Conservation (phyloP, 2,797 vertebrate species). For the Hippocampus kuda region DNA sequence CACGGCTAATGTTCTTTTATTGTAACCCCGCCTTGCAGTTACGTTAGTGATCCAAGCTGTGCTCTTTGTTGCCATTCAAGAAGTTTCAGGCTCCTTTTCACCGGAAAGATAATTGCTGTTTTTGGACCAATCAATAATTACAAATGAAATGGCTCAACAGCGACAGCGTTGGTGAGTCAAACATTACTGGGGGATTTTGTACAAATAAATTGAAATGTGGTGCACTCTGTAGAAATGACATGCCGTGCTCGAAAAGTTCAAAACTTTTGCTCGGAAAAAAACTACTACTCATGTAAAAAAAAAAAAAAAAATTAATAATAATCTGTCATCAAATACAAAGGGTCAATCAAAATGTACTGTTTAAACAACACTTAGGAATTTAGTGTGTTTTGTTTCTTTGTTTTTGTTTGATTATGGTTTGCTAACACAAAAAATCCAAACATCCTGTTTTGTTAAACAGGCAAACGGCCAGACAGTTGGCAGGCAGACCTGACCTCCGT, state of each 20-base stretch:
- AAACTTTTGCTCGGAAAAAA: not conserved
- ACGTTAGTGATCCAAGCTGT: not conserved
- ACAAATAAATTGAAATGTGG: not conserved
- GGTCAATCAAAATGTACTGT: not conserved
- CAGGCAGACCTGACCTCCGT: not conserved
- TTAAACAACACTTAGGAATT: not conserved
- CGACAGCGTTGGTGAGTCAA: not conserved
- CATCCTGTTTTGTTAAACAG: not conserved
- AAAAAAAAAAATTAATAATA: not conserved
- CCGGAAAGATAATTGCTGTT: not conserved
- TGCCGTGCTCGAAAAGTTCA: no score
- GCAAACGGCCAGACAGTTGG: not conserved
- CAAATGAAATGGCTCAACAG: not conserved
- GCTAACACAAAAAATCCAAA: not conserved
- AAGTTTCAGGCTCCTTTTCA: not conserved
- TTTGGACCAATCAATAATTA: not conserved
- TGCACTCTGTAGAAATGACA: no score
- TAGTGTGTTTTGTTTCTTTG: not conserved
- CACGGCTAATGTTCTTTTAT: slow-evolving; percentile 24
- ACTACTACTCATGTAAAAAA: not conserved
- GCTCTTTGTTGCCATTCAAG: not conserved
- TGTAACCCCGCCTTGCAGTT: not conserved
- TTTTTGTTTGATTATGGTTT: not conserved
- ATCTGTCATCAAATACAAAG: not conserved
- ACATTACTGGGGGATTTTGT: not conserved